Percentiles rank a stretch among this genome's conserved stretches.
phyloP scores from a whole-genome alignment of 2,113 vertebrate genomes.

The Pao palembangensis region DNA sequence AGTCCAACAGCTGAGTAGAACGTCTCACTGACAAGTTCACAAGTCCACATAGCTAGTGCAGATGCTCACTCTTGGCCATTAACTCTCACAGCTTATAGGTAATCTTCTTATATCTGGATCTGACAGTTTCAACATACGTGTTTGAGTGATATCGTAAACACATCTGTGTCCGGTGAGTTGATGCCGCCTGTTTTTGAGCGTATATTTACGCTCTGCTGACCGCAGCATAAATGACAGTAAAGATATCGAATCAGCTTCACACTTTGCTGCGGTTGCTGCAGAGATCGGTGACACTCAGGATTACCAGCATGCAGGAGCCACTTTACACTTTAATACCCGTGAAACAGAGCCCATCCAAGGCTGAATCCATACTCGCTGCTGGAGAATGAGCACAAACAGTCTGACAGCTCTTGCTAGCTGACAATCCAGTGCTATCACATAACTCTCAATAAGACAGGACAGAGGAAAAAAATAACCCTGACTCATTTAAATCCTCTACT shows the following conservation, averaged over 20 bases:
- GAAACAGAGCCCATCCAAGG: slow-evolving; percentile 41
- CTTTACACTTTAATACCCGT: slow-evolving; percentile 63
- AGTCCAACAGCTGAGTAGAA: slow-evolving; percentile 70
- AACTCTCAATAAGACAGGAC: slow-evolving; percentile 63
- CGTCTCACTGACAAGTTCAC: slow-evolving; percentile 74
- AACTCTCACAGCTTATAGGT: slow-evolving; percentile 47
- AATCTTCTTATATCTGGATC: slow-evolving; percentile 63
- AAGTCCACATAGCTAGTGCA: slow-evolving; percentile 53
- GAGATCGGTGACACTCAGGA: slow-evolving; percentile 61
- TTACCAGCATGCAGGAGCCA: slow-evolving; percentile 52
- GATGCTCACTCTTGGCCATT: slow-evolving; percentile 52
- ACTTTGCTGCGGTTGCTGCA: slow-evolving; percentile 22
- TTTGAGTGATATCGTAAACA: slow-evolving; percentile 52
- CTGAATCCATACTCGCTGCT: slow-evolving; percentile 45
- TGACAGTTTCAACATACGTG: slow-evolving; percentile 50
- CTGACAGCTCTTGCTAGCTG: slow-evolving; percentile 47
- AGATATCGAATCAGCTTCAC: slow-evolving; percentile 25
- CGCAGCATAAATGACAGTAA: slow-evolving; percentile 1
- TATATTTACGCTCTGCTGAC: background rate
- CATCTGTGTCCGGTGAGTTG: background rate
- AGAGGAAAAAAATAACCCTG: slow-evolving; percentile 61
- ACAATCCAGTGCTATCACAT: slow-evolving; percentile 77
- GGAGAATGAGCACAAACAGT: slow-evolving; percentile 49
- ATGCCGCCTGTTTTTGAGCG: background rate
- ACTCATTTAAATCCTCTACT: slow-evolving; percentile 79